Percentiles rank a stretch among this genome's conserved stretches.
Evolutionary conservation across 2,113 vertebrate species (phyloP).

Genomic region (Cynocephalus volans): DNA sequence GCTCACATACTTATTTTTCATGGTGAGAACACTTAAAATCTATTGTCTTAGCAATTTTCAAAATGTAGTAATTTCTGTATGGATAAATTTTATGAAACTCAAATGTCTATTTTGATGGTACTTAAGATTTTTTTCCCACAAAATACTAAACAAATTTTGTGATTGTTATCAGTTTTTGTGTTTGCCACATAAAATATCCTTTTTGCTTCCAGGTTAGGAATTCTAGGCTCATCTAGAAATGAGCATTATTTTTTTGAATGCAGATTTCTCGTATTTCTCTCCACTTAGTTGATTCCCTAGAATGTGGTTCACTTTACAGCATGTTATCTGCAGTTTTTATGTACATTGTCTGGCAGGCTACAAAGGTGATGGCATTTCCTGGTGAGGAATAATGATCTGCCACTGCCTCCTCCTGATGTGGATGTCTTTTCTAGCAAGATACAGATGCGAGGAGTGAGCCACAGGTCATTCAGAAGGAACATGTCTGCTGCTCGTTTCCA

Average conservation of each 20-base stretch:
- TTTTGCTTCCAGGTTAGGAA: constrained; percentile 28
- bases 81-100: neutral
- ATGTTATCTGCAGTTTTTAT: neutral
- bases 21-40: neutral
- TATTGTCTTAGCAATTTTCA: neutral
- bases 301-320: neutral
- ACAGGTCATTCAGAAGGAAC: neutral
- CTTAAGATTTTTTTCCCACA: neutral
- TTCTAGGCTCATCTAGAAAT: constrained; percentile 25
- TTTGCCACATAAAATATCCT: neutral
- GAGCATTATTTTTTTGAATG: neutral
- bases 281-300: neutral
- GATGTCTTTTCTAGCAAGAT: neutral
- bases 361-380: neutral
- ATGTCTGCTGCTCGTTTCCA: neutral
- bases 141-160: neutral
- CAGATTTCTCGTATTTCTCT: constrained; percentile 35
- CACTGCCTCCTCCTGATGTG: neutral
- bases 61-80: neutral
- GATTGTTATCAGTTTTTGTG: neutral
- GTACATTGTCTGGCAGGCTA: neutral
- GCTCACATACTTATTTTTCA: neutral
- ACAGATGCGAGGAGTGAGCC: neutral
- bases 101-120: neutral
- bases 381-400: neutral